These are phyloP conservation scores for Melanchra persicariae DNA, from an alignment of 2,888 invertebrate genomes.

Conservation along the genomic window DNA sequence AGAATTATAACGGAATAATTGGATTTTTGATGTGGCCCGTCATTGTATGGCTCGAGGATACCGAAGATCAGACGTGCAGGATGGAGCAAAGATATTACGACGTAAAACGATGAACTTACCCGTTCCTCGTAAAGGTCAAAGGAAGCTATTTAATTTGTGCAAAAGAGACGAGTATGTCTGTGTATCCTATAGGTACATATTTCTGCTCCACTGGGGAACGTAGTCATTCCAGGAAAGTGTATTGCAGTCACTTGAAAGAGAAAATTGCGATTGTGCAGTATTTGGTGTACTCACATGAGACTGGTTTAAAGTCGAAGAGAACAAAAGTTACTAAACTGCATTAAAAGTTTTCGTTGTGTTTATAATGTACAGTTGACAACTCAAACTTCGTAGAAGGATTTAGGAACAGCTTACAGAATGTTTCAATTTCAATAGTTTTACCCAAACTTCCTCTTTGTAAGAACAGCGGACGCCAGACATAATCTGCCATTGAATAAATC, in stretches of 20 bases:
- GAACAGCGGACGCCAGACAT: neutral
- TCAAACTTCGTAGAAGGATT: constrained; percentile 11
- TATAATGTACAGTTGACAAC: constrained; percentile 2
- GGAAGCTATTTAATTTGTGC: constrained; percentile 46
- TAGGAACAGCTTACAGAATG: constrained; percentile 2
- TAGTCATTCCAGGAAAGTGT: constrained; percentile 5
- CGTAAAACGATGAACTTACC: constrained; percentile 24
- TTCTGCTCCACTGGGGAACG: neutral
- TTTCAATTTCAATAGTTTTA: constrained; percentile 1
- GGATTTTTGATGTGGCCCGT: constrained; percentile 64
- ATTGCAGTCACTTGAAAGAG: neutral
- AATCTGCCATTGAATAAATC: constrained; percentile 37
- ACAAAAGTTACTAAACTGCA: constrained; percentile 8
- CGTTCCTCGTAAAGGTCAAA: constrained; percentile 25
- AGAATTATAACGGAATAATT: constrained; percentile 69
- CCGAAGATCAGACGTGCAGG: constrained; percentile 17
- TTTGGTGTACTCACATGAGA: constrained; percentile 10
- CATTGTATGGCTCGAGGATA: constrained; percentile 37
- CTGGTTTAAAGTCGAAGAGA: constrained; percentile 3
- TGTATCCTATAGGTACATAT: neutral
- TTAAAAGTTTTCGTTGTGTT: constrained; percentile 25
- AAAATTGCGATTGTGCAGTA: constrained; percentile 19
- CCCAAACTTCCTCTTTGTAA: neutral
- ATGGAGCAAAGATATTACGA: constrained; percentile 33
- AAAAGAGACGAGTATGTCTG: constrained; percentile 16